Conservation (phyloP, 2,888 invertebrate genomes). For the Plagodis pulveraria region DNA sequence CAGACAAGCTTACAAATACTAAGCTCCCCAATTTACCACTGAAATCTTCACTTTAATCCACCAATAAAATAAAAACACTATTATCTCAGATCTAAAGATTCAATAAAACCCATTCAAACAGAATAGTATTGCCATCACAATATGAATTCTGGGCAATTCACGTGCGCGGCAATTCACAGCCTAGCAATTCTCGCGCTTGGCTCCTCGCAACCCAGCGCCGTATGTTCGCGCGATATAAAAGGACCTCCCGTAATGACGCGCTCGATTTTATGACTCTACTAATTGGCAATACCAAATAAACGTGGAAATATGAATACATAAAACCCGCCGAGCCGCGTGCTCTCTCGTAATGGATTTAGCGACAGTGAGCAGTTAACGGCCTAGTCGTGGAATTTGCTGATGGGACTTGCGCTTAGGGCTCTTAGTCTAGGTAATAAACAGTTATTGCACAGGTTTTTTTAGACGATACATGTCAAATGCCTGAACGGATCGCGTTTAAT, state of each 20-base stretch:
- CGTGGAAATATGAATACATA: slow-evolving; percentile 59
- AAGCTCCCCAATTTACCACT: no score
- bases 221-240: slow-evolving; percentile 43
- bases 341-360: slow-evolving; percentile 51
- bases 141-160: slow-evolving; percentile 3
- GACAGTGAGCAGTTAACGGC: slow-evolving; percentile 43
- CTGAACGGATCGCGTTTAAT: no score
- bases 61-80: no score
- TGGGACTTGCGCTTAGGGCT: background rate
- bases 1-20: no score
- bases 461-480: no score
- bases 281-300: slow-evolving; percentile 76
- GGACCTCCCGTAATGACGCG: slow-evolving; percentile 58
- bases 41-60: no score
- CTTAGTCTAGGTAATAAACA: background rate
- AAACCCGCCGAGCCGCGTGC: slow-evolving; percentile 36
- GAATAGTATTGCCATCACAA: background rate
- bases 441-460: no score
- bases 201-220: slow-evolving; percentile 38
- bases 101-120: slow-evolving; percentile 10
- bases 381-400: slow-evolving; percentile 10
- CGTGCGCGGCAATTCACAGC: background rate
- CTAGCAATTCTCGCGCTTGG: slow-evolving; percentile 2
- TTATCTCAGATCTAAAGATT: background rate
- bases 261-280: slow-evolving; percentile 68